Percentiles rank a stretch among this genome's conserved stretches.
Evolutionary conservation across 2,888 invertebrate species (phyloP).

Genomic region (Pachliopta kotzebuea): DNA sequence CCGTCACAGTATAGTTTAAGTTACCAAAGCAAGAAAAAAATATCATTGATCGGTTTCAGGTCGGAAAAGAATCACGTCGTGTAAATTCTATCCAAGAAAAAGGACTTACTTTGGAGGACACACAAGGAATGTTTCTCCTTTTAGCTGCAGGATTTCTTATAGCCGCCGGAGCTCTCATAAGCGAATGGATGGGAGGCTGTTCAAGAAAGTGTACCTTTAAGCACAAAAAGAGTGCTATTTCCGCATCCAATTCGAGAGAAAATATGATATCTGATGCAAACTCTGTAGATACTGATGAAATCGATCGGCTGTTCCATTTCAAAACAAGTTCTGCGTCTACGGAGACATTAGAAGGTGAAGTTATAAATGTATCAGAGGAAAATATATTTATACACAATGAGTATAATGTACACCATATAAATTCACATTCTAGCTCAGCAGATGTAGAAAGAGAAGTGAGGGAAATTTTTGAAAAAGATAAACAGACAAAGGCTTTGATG

Average conservation of each 20-base stretch:
- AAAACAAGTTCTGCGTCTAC: slow-evolving; percentile 51
- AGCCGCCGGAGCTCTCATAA: slow-evolving; percentile 81
- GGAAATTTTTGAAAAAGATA: slow-evolving; percentile 64
- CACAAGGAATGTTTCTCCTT: slow-evolving; percentile 90
- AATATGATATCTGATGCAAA: slow-evolving; percentile 40
- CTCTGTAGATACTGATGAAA: slow-evolving; percentile 34
- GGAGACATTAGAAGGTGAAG: slow-evolving; percentile 57
- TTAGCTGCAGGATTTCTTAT: slow-evolving; percentile 85
- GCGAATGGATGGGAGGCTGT: slow-evolving; percentile 87
- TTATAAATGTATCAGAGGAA: slow-evolving; percentile 60
- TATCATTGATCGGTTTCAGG: slow-evolving; percentile 48
- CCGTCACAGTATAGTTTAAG: no score
- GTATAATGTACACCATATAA: slow-evolving; percentile 44
- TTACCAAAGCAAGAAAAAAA: background rate
- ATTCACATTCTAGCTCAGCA: slow-evolving; percentile 62
- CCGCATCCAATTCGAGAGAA: slow-evolving; percentile 43
- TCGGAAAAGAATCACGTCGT: slow-evolving; percentile 62
- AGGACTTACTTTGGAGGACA: slow-evolving; percentile 88
- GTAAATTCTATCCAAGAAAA: slow-evolving; percentile 82
- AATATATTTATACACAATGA: slow-evolving; percentile 56
- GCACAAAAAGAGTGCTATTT: slow-evolving; percentile 34
- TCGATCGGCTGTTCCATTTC: slow-evolving; percentile 43
- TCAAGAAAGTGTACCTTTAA: slow-evolving; percentile 77
- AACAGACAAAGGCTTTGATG: slow-evolving; percentile 40
- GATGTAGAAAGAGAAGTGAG: slow-evolving; percentile 68